Base-by-base conservation (phyloP, 2,888 invertebrate species). In the Eristalis arbustorum region DNA sequence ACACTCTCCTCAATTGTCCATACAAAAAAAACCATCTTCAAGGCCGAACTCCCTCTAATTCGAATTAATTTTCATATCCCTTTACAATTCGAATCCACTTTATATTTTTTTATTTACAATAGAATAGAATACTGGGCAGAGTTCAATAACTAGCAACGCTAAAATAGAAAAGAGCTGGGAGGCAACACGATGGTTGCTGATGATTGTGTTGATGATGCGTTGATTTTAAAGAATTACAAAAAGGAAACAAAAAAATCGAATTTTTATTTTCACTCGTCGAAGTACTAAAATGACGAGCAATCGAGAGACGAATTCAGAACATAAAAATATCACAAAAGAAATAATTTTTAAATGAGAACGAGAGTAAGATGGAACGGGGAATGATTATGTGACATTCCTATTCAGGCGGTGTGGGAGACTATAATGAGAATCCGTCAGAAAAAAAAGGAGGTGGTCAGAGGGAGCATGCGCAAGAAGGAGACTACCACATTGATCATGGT, bases 321-420 rank as follows among this genome's bases (percentile, higher is more conserved):
- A 40, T 40, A 71, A 83, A 72, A 34, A 28, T 40, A 68, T 28
- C 61, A 62, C 76, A 40, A 85, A 37, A 74, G 66, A 13, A 23
- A 71, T 61, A 72, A 79, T 61, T 42, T 37, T 28, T 63, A 56
- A 69, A 69, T 34, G 66, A 82, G 78, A 87, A 83, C 57, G 75
- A 87, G 78, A 82, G 87, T 75, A 68, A 87, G 78, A 87, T 64
- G 71, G 82, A 87, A 87, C 75, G 68, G 74, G 49, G 75, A 83
- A 82, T 87, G 78, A 82, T 76, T 83, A 78, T 87, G 78, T 83
- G 82, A 83, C 71, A 87, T 87, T 83, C 78, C 67, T 87, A 83
- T 82, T 87, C 82, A 74, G 68, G 67, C 63, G 61, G 40, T 22
- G 49, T 49, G 49, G 18, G n/a, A 18, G 18, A 49, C 49, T 49